Conservation (phyloP, 2,888 invertebrate genomes). For the Lepidochrysops patricia region DNA sequence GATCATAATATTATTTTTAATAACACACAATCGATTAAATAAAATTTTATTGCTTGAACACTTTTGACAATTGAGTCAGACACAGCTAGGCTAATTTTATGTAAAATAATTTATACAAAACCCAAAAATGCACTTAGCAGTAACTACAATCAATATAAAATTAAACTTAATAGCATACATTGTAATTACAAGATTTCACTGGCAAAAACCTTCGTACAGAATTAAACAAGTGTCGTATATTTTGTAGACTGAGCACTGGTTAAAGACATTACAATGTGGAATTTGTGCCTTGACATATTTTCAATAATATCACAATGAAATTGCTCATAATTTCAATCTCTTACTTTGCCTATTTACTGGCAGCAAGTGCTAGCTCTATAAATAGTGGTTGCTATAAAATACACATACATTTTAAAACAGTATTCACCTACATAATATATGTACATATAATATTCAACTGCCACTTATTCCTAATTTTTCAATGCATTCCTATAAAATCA, state of each 20-base stretch:
- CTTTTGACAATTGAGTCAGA: not conserved
- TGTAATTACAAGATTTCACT: not conserved
- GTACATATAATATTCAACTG: not conserved
- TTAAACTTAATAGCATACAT: not conserved
- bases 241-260: not conserved
- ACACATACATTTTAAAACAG: not conserved
- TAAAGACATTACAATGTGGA: not conserved
- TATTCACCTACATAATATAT: not conserved
- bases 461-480: not conserved
- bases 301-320: not conserved
- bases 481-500: not conserved
- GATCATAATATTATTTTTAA: not conserved
- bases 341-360: not conserved
- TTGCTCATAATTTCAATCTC: not conserved
- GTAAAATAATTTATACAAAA: not conserved
- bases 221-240: not conserved
- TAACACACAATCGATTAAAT: not conserved
- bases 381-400: too few species aligned
- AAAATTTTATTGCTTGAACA: slow-evolving; percentile 5
- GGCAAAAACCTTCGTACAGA: not conserved
- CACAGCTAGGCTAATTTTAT: not conserved
- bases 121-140: not conserved
- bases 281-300: not conserved
- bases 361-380: too few species aligned
- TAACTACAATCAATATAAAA: too few species aligned